Percentiles rank a stretch among this genome's conserved stretches.
These are phyloP conservation scores for Encarsia formosa DNA, from an alignment of 2,888 invertebrate genomes.

Conservation along the genomic window DNA sequence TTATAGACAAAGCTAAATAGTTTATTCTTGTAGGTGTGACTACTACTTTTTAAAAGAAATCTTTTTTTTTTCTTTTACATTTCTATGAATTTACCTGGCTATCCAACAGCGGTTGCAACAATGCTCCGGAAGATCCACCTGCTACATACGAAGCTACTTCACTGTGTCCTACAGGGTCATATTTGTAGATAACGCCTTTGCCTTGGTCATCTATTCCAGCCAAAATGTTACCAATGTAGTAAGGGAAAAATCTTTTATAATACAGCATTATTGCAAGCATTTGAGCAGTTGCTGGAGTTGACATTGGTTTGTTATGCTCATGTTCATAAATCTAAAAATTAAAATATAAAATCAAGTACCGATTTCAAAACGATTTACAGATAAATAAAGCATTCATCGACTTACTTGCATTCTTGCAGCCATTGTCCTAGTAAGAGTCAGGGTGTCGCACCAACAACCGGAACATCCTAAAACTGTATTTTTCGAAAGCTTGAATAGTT, in stretches of 20 bases:
- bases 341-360: neutral
- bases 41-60: too few relatives aligned
- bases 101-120: slow-evolving; percentile 92
- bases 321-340: slow-evolving; percentile 78
- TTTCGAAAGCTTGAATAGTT: slow-evolving; percentile 76
- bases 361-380: neutral
- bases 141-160: slow-evolving; percentile 82
- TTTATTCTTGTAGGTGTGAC: too few relatives aligned
- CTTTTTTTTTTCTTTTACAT: too few relatives aligned
- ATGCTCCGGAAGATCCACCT: slow-evolving; percentile 83
- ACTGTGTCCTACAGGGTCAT: slow-evolving; percentile 96
- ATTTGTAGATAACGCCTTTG: slow-evolving; percentile 91
- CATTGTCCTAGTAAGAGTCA: slow-evolving; percentile 81
- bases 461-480: slow-evolving; percentile 88
- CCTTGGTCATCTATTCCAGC: slow-evolving; percentile 92
- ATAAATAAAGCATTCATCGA: slow-evolving; percentile 4
- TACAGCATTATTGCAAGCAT: slow-evolving; percentile 95
- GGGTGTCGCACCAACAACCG: slow-evolving; percentile 97
- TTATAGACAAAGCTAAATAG: too few relatives aligned
- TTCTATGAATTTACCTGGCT: slow-evolving; percentile 72
- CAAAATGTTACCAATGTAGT: slow-evolving; percentile 91
- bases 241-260: slow-evolving; percentile 96
- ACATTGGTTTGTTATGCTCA: slow-evolving; percentile 89
- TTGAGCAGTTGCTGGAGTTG: slow-evolving; percentile 89
- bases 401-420: slow-evolving; percentile 77